phyloP scores from a whole-genome alignment of 2,797 vertebrate genomes.

The Denticeps clupeoides region DNA sequence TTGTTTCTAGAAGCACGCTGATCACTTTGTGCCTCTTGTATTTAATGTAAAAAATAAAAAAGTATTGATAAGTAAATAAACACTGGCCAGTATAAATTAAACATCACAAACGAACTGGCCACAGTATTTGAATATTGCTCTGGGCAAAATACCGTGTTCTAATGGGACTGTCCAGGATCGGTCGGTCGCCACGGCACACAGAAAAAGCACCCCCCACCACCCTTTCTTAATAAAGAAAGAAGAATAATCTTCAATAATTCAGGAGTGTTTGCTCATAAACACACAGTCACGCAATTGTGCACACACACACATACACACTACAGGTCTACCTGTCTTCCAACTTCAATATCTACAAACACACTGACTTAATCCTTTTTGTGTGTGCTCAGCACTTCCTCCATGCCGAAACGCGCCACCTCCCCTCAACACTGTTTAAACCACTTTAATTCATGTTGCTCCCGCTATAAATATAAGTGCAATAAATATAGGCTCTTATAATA shows the following conservation, averaged over 20 bases:
- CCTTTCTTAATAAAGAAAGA: slow-evolving; percentile 32
- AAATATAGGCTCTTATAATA: slow-evolving; percentile 16
- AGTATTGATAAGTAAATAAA: slow-evolving; percentile 17
- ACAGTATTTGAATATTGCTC: slow-evolving; percentile 67
- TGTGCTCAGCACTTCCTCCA: slow-evolving; percentile 19
- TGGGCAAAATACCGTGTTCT: slow-evolving; percentile 61
- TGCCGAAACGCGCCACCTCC: not conserved
- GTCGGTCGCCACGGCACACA: slow-evolving; percentile 60
- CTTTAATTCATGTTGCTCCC: slow-evolving; percentile 18
- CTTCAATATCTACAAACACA: slow-evolving; percentile 29
- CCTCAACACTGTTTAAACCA: slow-evolving; percentile 17
- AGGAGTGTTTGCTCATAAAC: slow-evolving; percentile 39
- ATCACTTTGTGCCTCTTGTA: too few species aligned
- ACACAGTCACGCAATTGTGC: slow-evolving; percentile 2
- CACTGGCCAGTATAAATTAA: slow-evolving; percentile 39
- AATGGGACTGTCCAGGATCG: slow-evolving; percentile 61
- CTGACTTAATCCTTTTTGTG: slow-evolving; percentile 12
- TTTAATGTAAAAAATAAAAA: slow-evolving; percentile 31
- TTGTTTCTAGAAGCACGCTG: too few species aligned
- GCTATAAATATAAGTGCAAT: slow-evolving; percentile 14
- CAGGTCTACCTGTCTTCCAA: slow-evolving; percentile 28
- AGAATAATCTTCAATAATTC: slow-evolving; percentile 45
- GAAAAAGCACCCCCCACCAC: slow-evolving; percentile 41
- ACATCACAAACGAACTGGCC: slow-evolving; percentile 60
- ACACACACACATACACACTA: slow-evolving; percentile 6